Percentiles rank a stretch among this genome's conserved stretches.
These are phyloP conservation scores for Genyomyrus donnyi DNA, from an alignment of 2,113 vertebrate genomes.

Conservation along the genomic window DNA sequence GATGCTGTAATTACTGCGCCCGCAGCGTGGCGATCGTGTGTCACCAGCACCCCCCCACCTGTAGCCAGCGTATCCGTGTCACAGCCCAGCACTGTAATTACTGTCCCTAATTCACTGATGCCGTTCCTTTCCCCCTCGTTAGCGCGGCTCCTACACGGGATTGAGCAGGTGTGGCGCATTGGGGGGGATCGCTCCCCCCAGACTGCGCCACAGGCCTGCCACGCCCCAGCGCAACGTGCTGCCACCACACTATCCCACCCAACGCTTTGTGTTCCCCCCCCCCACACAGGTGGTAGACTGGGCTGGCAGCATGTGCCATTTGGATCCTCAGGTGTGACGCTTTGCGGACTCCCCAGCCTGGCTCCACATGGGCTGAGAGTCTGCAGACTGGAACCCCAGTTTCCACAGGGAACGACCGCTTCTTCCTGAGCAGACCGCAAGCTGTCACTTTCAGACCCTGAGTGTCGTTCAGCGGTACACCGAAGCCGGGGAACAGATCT, in stretches of 20 bases:
- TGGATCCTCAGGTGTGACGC: neutral
- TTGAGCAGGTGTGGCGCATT: neutral
- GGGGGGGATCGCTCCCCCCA: neutral
- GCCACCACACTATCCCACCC: neutral
- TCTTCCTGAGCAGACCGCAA: neutral
- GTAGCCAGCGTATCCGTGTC: neutral
- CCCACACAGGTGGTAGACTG: neutral
- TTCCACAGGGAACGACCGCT: neutral
- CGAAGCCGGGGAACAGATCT: neutral
- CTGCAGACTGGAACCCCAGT: neutral
- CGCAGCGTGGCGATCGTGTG: neutral
- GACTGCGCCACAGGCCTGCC: neutral
- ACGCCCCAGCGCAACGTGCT: neutral
- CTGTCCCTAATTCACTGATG: neutral
- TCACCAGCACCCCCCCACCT: neutral
- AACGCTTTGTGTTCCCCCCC: neutral
- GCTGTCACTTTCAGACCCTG: neutral
- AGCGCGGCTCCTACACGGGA: neutral
- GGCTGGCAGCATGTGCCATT: neutral
- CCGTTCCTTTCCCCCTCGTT: neutral
- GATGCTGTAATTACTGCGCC: slow-evolving; percentile 11
- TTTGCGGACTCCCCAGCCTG: neutral
- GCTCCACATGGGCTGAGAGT: neutral
- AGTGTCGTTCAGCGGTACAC: neutral
- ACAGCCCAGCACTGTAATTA: neutral